phyloP scores from a whole-genome alignment of 2,113 vertebrate species.

The Agelaius tricolor region DNA sequence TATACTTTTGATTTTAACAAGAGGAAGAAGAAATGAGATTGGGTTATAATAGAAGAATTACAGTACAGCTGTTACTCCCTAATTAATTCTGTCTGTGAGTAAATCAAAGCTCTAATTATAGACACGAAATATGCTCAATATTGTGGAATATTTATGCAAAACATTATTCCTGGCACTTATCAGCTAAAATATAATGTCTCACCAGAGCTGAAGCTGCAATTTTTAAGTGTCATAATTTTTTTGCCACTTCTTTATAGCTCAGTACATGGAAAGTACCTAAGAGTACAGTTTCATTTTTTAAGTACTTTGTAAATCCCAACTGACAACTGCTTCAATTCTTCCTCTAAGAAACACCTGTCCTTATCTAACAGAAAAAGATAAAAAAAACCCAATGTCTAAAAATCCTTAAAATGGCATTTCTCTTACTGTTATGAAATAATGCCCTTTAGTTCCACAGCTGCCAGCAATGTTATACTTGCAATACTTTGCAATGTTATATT shows the following conservation, averaged over 20 bases:
- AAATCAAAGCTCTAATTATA: conserved; percentile 76
- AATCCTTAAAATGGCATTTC: background rate
- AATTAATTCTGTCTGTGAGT: conserved; percentile 65
- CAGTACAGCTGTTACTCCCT: conserved; percentile 59
- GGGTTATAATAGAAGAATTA: conserved; percentile 35
- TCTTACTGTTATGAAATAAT: background rate
- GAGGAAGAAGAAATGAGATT: background rate
- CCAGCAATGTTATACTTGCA: background rate
- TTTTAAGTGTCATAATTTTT: conserved; percentile 47
- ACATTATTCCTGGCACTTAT: conserved; percentile 66
- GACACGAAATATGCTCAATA: conserved; percentile 67
- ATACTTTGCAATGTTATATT: background rate
- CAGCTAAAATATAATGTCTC: conserved; percentile 62
- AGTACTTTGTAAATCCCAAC: conserved; percentile 25
- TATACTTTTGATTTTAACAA: background rate
- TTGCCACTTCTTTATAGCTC: conserved; percentile 46
- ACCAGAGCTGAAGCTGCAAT: conserved; percentile 55
- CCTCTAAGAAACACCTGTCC: background rate
- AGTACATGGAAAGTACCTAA: conserved; percentile 6
- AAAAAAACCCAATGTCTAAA: background rate
- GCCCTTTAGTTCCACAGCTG: background rate
- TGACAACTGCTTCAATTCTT: conserved; percentile 13
- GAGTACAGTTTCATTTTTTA: background rate
- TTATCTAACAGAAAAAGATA: background rate
- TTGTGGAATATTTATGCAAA: conserved; percentile 74